These are phyloP conservation scores for Halesus radiatus DNA, from an alignment of 1,140 invertebrate genomes.

Conservation along the genomic window DNA sequence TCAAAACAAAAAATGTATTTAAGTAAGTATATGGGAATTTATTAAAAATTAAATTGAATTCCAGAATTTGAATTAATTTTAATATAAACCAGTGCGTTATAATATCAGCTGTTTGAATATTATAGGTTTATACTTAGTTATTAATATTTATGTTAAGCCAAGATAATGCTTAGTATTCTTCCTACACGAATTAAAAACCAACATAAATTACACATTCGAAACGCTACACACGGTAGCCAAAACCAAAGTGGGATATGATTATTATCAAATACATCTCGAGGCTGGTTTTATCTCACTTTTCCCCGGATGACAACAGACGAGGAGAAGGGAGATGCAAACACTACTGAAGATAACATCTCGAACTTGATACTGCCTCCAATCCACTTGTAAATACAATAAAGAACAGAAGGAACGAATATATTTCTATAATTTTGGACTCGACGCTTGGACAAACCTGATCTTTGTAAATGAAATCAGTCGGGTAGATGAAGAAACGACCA, in stretches of 20 bases:
- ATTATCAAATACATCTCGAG: constrained; percentile 37
- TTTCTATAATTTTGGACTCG: constrained; percentile 11
- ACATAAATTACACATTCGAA: constrained; percentile 45
- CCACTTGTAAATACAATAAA: not conserved
- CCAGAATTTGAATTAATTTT: too few species aligned
- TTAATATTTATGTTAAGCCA: not conserved
- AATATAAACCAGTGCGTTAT: too few species aligned
- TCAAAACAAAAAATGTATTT: too few species aligned
- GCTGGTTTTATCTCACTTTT: not conserved
- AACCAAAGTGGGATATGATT: constrained; percentile 35
- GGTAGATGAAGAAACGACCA: too few species aligned
- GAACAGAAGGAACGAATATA: constrained; percentile 10
- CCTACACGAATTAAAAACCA: not conserved
- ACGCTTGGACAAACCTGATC: constrained; percentile 1
- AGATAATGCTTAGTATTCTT: not conserved
- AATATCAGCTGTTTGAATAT: too few species aligned
- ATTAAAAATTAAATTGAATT: too few species aligned
- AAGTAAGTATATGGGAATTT: too few species aligned
- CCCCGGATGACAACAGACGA: not conserved
- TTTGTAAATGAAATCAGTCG: too few species aligned
- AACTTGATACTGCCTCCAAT: constrained; percentile 19
- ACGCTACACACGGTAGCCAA: constrained; percentile 50
- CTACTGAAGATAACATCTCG: constrained; percentile 1
- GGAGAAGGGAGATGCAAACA: not conserved
- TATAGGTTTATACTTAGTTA: too few species aligned